These are phyloP conservation scores for Balaeniceps rex DNA, from an alignment of 2,113 vertebrate genomes.

Conservation along the genomic window DNA sequence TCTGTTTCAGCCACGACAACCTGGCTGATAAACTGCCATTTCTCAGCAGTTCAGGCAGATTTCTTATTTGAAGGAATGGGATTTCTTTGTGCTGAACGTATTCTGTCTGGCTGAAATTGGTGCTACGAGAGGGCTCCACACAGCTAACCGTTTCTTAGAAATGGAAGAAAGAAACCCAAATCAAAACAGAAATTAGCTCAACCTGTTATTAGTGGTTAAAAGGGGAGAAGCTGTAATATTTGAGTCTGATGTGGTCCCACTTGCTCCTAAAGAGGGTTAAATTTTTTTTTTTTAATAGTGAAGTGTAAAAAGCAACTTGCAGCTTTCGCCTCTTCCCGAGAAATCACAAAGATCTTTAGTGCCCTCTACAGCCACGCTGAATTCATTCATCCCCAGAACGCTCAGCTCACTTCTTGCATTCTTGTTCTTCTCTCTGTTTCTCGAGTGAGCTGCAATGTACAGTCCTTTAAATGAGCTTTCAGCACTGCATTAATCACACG, in stretches of 20 bases:
- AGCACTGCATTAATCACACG: conserved; percentile 61
- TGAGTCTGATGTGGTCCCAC: conserved; percentile 28
- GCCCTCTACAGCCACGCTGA: conserved; percentile 50
- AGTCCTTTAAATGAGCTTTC: conserved; percentile 42
- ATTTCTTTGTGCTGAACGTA: background rate
- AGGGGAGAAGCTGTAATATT: conserved; percentile 35
- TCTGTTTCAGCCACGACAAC: background rate
- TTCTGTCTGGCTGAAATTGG: background rate
- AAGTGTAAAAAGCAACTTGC: background rate
- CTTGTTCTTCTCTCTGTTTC: background rate
- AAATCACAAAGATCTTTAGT: conserved; percentile 53
- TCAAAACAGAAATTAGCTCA: conserved; percentile 33
- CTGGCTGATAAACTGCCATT: background rate
- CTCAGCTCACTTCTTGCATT: background rate
- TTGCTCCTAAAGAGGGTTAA: conserved; percentile 34
- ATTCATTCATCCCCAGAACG: background rate
- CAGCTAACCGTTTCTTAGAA: background rate
- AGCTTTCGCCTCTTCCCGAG: background rate
- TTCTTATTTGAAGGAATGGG: background rate
- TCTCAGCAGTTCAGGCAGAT: background rate
- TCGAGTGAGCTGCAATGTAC: background rate
- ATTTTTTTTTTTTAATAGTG: background rate
- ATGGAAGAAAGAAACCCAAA: conserved; percentile 36
- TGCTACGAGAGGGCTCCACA: background rate
- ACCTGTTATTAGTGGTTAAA: conserved; percentile 20